Conservation (phyloP, 2,113 vertebrate species). For the Pteronura brasiliensis region DNA sequence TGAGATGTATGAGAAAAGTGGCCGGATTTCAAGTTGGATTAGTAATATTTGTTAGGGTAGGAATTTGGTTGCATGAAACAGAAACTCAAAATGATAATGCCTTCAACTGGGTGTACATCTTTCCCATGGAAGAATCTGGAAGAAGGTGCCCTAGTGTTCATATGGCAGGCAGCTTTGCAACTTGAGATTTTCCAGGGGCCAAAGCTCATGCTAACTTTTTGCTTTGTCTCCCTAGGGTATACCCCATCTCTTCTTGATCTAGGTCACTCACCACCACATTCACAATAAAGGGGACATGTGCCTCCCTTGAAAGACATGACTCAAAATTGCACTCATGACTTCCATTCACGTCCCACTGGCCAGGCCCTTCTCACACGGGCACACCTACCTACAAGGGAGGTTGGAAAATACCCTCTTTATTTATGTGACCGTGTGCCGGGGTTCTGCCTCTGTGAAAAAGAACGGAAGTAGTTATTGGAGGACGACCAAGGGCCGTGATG, state of each 20-base stretch:
- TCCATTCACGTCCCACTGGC: background rate
- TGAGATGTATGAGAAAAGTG: background rate
- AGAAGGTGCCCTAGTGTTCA: background rate
- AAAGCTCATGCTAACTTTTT: background rate
- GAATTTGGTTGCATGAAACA: background rate
- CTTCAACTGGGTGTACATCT: background rate
- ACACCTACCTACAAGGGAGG: background rate
- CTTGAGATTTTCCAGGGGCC: background rate
- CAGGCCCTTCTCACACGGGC: background rate
- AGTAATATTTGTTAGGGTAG: background rate
- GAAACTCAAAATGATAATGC: background rate
- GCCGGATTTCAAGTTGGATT: background rate
- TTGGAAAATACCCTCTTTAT: background rate
- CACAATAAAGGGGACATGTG: background rate
- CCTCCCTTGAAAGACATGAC: background rate
- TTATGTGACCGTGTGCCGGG: background rate
- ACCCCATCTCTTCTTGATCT: background rate
- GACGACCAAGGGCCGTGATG: too few species aligned
- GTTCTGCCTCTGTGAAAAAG: background rate
- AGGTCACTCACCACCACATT: background rate
- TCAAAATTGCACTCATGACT: background rate
- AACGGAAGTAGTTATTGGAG: background rate
- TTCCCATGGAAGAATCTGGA: background rate
- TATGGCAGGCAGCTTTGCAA: background rate
- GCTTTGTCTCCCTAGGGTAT: background rate